These are phyloP conservation scores for Atherinomorus stipes DNA, from an alignment of 2,113 vertebrate genomes.

Conservation along the genomic window DNA sequence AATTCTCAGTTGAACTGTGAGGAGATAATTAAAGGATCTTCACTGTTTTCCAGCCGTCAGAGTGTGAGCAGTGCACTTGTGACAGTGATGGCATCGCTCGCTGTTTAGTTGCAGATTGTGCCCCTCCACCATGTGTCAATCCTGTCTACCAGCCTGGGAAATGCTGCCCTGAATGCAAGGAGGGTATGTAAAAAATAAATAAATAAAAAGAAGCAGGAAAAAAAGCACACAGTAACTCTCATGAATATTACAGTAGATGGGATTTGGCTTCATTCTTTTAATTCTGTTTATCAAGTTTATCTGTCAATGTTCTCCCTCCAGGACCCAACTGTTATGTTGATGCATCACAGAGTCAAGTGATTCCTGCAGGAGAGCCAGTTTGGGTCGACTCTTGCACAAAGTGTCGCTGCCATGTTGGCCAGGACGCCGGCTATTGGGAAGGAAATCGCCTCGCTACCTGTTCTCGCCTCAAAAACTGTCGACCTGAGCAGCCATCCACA, in stretches of 20 bases:
- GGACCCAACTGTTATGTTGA: constrained; percentile 87
- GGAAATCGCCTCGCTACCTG: constrained; percentile 87
- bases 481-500: constrained; percentile 41
- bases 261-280: not conserved
- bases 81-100: constrained; percentile 85
- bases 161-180: constrained; percentile 86
- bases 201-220: not conserved
- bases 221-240: not conserved
- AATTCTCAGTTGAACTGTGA: not conserved
- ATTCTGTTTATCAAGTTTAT: not conserved
- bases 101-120: constrained; percentile 87
- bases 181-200: constrained; percentile 80
- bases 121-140: constrained; percentile 86
- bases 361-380: constrained; percentile 82
- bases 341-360: constrained; percentile 77
- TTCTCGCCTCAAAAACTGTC: constrained; percentile 81
- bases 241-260: not conserved
- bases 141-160: constrained; percentile 84
- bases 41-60: constrained; percentile 80
- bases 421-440: constrained; percentile 89
- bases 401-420: constrained; percentile 86
- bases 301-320: constrained; percentile 43
- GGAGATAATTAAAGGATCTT: constrained; percentile 3
- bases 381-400: constrained; percentile 87
- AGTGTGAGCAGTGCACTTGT: constrained; percentile 88